These are phyloP conservation scores for Gymnoscopelus microlampas DNA, from an alignment of 2,797 vertebrate genomes.

Conservation along the genomic window DNA sequence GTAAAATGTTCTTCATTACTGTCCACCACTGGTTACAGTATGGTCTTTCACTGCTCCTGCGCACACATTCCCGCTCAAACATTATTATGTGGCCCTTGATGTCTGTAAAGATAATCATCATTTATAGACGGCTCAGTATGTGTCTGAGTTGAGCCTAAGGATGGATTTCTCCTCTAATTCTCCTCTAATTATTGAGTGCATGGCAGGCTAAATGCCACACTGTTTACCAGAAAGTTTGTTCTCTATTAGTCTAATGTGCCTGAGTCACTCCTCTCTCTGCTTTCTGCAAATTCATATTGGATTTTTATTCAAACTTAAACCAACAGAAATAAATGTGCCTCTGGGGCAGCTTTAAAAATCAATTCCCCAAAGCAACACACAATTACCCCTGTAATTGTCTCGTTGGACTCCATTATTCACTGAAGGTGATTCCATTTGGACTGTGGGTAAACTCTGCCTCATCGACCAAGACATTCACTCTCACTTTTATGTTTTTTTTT, in stretches of 20 bases:
- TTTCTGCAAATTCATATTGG: slow-evolving; percentile 78
- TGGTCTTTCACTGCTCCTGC: slow-evolving; percentile 45
- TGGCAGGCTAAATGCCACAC: slow-evolving; percentile 73
- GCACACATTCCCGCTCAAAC: slow-evolving; percentile 34
- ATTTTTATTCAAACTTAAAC: slow-evolving; percentile 80
- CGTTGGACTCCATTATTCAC: slow-evolving; percentile 63
- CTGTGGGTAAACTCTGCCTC: slow-evolving; percentile 65
- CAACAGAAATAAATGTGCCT: slow-evolving; percentile 74
- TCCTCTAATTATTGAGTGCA: slow-evolving; percentile 64
- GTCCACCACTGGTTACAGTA: slow-evolving; percentile 13
- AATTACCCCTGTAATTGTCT: slow-evolving; percentile 78
- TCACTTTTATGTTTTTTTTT: slow-evolving; percentile 33
- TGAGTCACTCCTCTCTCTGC: slow-evolving; percentile 66
- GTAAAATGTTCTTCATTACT: too few relatives aligned
- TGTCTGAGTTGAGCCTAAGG: slow-evolving; percentile 58
- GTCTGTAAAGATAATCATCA: slow-evolving; percentile 59
- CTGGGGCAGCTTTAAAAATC: slow-evolving; percentile 78
- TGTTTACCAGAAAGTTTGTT: slow-evolving; percentile 67
- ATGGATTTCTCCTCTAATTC: slow-evolving; percentile 40
- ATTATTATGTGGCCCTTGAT: slow-evolving; percentile 54
- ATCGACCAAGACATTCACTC: slow-evolving; percentile 7
- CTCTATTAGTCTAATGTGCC: slow-evolving; percentile 75
- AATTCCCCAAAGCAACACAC: slow-evolving; percentile 77
- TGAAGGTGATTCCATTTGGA: slow-evolving; percentile 69
- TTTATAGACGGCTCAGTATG: slow-evolving; percentile 52